Percentiles rank a stretch among this genome's conserved stretches.
These are phyloP conservation scores for Spodoptera litura DNA, from an alignment of 1,140 invertebrate genomes.

Conservation along the genomic window DNA sequence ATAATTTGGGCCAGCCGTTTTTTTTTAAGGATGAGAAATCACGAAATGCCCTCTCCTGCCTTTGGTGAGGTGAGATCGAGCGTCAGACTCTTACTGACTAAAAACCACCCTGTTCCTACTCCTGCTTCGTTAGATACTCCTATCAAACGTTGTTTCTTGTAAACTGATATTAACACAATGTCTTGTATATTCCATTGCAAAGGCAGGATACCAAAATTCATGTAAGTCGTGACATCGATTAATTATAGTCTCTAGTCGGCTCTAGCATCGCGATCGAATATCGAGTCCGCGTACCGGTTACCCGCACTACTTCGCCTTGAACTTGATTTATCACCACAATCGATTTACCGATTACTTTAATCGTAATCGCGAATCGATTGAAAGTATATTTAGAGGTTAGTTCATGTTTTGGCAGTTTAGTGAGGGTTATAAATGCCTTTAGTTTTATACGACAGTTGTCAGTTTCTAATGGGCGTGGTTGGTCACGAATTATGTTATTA, in stretches of 20 bases:
- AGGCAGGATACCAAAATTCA: conserved; percentile 9
- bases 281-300: conserved; percentile 38
- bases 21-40: no score
- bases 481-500: conserved; percentile 3
- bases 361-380: conserved; percentile 38
- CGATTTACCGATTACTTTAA: conserved; percentile 32
- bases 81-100: no score
- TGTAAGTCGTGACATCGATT: conserved; percentile 42
- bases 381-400: conserved; percentile 18
- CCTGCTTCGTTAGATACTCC: background rate
- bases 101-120: no score
- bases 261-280: conserved; percentile 35
- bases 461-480: conserved; percentile 20
- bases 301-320: conserved; percentile 44
- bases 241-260: conserved; percentile 7
- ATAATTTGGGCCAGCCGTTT: no score
- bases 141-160: background rate
- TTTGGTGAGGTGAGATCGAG: no score
- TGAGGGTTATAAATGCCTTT: conserved; percentile 2
- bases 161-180: background rate
- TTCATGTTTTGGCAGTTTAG: background rate
- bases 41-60: no score
- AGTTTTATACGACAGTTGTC: conserved; percentile 25
- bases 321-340: conserved; percentile 39
- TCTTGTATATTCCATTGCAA: no score